Percentiles rank a stretch among this genome's conserved stretches.
Evolutionary conservation across 1,140 invertebrate species (phyloP).

Genomic region (Glossosoma conforme): DNA sequence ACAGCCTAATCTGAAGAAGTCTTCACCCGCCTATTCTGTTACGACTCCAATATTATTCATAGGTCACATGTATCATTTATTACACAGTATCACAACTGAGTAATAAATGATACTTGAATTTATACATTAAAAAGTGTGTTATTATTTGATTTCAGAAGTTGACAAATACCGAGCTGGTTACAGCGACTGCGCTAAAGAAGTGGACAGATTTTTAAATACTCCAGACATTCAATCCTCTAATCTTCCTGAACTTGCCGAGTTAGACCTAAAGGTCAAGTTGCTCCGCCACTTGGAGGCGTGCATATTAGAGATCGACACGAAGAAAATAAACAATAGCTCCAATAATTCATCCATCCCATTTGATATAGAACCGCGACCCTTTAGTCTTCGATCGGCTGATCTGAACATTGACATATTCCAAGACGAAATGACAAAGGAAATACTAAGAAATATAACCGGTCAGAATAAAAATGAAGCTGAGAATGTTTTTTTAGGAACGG

Average conservation of each 20-base stretch:
- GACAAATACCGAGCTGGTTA: slow-evolving; percentile 65
- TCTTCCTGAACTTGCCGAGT: slow-evolving; percentile 58
- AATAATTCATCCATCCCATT: neutral
- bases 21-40: neutral
- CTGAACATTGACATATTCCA: neutral
- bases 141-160: slow-evolving; percentile 45
- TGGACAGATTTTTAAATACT: slow-evolving; percentile 60
- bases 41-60: neutral
- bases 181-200: slow-evolving; percentile 74
- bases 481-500: neutral
- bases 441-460: neutral
- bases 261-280: slow-evolving; percentile 62
- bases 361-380: neutral
- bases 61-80: too few relatives aligned
- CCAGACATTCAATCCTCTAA: slow-evolving; percentile 60
- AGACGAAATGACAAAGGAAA: slow-evolving; percentile 3
- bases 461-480: slow-evolving; percentile 1
- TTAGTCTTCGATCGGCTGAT: neutral
- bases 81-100: neutral
- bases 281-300: slow-evolving; percentile 67
- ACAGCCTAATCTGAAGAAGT: neutral
- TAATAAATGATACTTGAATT: neutral
- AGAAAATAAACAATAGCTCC: neutral
- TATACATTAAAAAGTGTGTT: slow-evolving; percentile 4
- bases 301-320: slow-evolving; percentile 58